Evolutionary conservation across 35 echinoderm and acorn worm species (phyloP), one percentile per base, ranked within the genome.

Genomic region (Amphiura filiformis): DNA sequence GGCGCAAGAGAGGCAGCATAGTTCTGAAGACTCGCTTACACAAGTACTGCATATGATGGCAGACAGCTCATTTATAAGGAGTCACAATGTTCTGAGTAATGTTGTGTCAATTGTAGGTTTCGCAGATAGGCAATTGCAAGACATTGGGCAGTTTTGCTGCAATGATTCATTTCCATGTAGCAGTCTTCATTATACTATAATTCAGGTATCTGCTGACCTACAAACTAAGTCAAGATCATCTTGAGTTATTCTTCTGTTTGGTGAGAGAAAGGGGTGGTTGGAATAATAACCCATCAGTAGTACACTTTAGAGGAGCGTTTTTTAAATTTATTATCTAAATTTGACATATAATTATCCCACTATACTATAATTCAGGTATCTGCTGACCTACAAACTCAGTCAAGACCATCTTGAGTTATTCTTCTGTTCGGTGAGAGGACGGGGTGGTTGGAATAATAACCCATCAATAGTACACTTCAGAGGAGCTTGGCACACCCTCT

Each of bases 331-430:
- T n/a, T n/a, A n/a, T n/a, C n/a, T n/a, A n/a, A n/a, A n/a, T n/a
- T n/a, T n/a, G n/a, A n/a, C n/a, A n/a, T n/a, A n/a, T n/a, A n/a
- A n/a, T n/a, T 36, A 30, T 38, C 34, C 89, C 17, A 30, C 26
- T 18, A 0, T 18, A 57, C 81, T 81, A 57, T 36, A 30, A 57
- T 28, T 93, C 11, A 89, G 80, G 39, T 89, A 89, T 77, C 81
- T 93, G 13, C 76, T 93, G 0, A 93, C 86, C 17, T 88, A 93
- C 75, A 93, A 57, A n/a, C 1, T 93, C 65, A 56, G 36, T 81
- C 92, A 93, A 34, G 92, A 93, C 34, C 92, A 93, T 42, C 34
- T 93, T 20, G 87, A 93, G 34, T 57, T 89, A 0, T 93, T 93
- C 36, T 89, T 90, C 80, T 65, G 82, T 86, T 81, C 82, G 15